Evolutionary conservation across 1,140 invertebrate species (phyloP).

Genomic region (Pemphigus obesinymphae): DNA sequence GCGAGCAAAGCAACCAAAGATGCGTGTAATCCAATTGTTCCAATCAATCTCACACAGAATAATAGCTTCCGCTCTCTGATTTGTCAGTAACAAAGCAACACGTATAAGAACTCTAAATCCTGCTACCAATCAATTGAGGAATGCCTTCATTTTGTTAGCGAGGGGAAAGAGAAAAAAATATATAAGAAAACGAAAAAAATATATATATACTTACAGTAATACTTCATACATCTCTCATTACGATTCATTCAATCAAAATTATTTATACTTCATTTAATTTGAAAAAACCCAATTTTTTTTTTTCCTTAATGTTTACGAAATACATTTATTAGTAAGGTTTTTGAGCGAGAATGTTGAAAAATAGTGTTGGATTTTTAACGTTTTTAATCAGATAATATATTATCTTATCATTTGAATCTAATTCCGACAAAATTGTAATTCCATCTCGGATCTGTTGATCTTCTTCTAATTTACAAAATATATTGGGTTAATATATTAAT

Average conservation of each 20-base stretch:
- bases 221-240: background rate
- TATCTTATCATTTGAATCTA: too few relatives aligned
- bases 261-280: background rate
- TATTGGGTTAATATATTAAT: too few relatives aligned
- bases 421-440: too few relatives aligned
- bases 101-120: background rate
- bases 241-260: background rate
- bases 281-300: too few relatives aligned
- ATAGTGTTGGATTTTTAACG: too few relatives aligned
- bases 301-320: background rate
- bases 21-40: conserved; percentile 15
- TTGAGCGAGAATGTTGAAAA: too few relatives aligned
- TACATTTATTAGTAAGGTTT: too few relatives aligned
- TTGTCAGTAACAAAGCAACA: conserved; percentile 13
- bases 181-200: background rate
- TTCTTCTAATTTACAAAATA: too few relatives aligned
- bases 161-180: background rate
- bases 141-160: background rate
- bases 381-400: too few relatives aligned
- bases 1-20: background rate
- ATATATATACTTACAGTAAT: too few relatives aligned
- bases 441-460: too few relatives aligned
- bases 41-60: conserved; percentile 11
- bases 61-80: background rate
- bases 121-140: background rate